Evolutionary conservation across 2,113 vertebrate species (phyloP).

Genomic region (Rhegmatorhina hoffmannsi): DNA sequence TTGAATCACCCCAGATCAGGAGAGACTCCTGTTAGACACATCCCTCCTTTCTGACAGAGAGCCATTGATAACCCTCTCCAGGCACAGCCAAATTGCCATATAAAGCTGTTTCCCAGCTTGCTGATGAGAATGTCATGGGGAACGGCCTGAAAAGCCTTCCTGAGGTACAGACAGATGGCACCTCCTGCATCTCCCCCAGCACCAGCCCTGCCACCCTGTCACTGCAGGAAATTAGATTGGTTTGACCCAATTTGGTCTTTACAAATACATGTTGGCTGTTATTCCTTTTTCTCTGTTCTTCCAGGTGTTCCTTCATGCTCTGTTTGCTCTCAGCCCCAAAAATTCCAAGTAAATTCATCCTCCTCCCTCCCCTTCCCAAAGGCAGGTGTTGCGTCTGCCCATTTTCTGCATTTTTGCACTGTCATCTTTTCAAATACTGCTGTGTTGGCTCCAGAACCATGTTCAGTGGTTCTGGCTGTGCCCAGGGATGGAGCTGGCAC

Average conservation of each 20-base stretch:
- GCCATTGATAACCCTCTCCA: background rate
- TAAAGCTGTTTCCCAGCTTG: background rate
- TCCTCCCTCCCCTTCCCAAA: background rate
- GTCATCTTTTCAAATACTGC: background rate
- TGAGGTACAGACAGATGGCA: slow-evolving; percentile 11
- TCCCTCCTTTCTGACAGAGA: background rate
- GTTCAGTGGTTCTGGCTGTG: rapidly evolving
- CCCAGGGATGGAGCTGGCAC: background rate
- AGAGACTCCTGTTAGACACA: background rate
- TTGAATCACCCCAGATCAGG: background rate
- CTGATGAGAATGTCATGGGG: slow-evolving; percentile 2
- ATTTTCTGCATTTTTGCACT: background rate
- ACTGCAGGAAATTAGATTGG: slow-evolving; percentile 13
- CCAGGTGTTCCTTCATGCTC: background rate
- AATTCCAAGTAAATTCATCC: background rate
- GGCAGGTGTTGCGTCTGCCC: background rate
- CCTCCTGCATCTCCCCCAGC: background rate
- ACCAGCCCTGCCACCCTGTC: background rate
- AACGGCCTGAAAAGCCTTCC: background rate
- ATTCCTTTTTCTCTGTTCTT: background rate
- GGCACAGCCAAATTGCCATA: background rate
- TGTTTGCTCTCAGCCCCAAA: background rate
- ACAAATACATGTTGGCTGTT: background rate
- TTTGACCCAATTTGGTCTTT: slow-evolving; percentile 37
- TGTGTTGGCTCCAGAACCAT: background rate